Evolutionary conservation across 2,888 invertebrate species (phyloP).

Genomic region (Agonopterix heracliana): DNA sequence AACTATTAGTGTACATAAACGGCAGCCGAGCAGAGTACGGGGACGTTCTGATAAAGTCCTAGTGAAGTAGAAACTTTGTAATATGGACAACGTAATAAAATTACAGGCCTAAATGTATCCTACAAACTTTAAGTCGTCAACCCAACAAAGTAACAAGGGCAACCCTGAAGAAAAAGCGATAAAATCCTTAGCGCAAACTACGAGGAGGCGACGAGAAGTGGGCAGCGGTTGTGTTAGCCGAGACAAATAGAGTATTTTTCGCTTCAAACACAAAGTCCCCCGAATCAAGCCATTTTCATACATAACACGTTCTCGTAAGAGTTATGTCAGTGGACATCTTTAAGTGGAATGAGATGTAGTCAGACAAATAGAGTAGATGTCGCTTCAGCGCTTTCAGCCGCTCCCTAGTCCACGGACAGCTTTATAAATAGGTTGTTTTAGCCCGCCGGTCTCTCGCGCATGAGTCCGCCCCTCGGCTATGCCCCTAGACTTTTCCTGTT

Average conservation of each 20-base stretch:
- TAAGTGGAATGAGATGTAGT: too few species aligned
- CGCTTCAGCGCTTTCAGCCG: constrained; percentile 45
- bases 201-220: constrained; percentile 55
- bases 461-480: constrained; percentile 21
- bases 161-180: constrained; percentile 51
- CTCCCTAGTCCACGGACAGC: constrained; percentile 38
- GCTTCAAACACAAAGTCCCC: too few species aligned
- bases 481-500: constrained; percentile 10
- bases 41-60: too few species aligned
- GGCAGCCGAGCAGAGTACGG: too few species aligned
- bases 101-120: too few species aligned
- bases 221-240: constrained; percentile 57
- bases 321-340: too few species aligned
- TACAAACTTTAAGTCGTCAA: background rate
- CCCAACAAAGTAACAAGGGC: constrained; percentile 27
- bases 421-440: constrained; percentile 58
- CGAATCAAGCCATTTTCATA: too few species aligned
- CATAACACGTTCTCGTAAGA: too few species aligned
- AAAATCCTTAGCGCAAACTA: constrained; percentile 61
- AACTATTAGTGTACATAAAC: too few species aligned
- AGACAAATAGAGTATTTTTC: constrained; percentile 50
- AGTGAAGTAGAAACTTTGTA: too few species aligned
- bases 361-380: constrained; percentile 64
- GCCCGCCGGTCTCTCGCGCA: constrained; percentile 35
- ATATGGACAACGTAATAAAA: too few species aligned